These are phyloP conservation scores for Coregonus ussuriensis DNA, from an alignment of 2,797 vertebrate species.

Conservation along the genomic window DNA sequence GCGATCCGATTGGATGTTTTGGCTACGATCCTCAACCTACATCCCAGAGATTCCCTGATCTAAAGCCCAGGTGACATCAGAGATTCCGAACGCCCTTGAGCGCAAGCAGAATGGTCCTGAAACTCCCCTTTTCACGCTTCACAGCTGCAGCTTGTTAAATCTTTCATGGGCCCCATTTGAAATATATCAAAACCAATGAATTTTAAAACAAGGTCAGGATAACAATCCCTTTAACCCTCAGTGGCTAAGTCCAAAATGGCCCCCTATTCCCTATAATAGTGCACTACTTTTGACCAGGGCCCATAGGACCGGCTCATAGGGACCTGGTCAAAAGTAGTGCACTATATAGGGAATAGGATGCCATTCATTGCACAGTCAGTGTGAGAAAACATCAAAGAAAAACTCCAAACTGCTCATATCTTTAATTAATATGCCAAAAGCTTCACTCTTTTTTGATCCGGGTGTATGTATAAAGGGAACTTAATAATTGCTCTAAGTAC, in stretches of 20 bases:
- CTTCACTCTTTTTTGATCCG: conserved; percentile 53
- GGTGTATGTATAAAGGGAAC: conserved; percentile 50
- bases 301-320: not conserved
- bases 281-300: not conserved
- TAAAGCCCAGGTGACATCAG: conserved; percentile 48
- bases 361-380: conserved; percentile 3
- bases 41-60: conserved; percentile 11
- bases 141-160: conserved; percentile 63
- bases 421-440: conserved; percentile 64
- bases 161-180: conserved; percentile 56
- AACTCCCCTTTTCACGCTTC: conserved; percentile 44
- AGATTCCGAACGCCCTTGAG: conserved; percentile 10
- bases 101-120: conserved; percentile 5
- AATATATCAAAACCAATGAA: conserved; percentile 55
- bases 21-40: not conserved
- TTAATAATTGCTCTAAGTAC: conserved; percentile 62
- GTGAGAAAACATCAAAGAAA: conserved; percentile 30
- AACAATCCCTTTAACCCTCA: conserved; percentile 45
- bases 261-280: not conserved
- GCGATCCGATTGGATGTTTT: not conserved
- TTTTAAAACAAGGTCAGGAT: conserved; percentile 59
- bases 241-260: not conserved
- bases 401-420: conserved; percentile 28
- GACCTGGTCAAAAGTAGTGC: not conserved
- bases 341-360: not conserved